Percentiles rank a stretch among this genome's conserved stretches.
Conservation (phyloP, 37 sponge, comb jelly and placozoan species). For the Eunapius fragilis region DNA sequence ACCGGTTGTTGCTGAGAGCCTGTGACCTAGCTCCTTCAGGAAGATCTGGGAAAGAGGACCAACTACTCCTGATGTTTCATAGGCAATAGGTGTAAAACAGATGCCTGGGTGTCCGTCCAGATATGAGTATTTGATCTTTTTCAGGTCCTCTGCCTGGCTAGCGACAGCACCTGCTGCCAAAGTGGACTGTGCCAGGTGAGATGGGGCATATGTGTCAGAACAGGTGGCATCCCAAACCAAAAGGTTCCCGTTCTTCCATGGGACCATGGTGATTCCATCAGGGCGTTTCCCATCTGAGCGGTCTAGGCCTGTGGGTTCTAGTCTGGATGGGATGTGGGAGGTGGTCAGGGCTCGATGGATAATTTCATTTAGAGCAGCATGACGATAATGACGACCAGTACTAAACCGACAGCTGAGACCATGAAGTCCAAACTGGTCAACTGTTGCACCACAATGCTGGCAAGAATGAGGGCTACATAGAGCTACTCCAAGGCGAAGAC, state of each 20-base stretch:
- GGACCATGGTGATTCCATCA: conserved; percentile 12
- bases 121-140: conserved; percentile 13
- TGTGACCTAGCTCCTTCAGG: no score
- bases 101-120: neutral
- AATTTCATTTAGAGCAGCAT: conserved; percentile 27
- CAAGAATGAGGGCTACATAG: conserved; percentile 43
- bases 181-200: conserved; percentile 25
- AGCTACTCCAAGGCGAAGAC: neutral
- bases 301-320: conserved; percentile 35
- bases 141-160: conserved; percentile 5
- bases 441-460: conserved; percentile 30
- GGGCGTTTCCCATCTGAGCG: conserved; percentile 37
- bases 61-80: neutral
- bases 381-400: conserved; percentile 26
- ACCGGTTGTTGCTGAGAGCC: no score
- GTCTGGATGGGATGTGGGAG: conserved; percentile 27
- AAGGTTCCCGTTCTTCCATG: conserved; percentile 31
- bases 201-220: conserved; percentile 32
- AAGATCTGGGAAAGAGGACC: no score
- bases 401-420: conserved; percentile 46
- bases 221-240: conserved; percentile 9
- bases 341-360: conserved; percentile 41
- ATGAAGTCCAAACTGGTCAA: conserved; percentile 26
- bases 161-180: conserved; percentile 14
- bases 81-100: neutral